Conservation (phyloP, 2,113 vertebrate species). For the Cryptotis parvus region DNA sequence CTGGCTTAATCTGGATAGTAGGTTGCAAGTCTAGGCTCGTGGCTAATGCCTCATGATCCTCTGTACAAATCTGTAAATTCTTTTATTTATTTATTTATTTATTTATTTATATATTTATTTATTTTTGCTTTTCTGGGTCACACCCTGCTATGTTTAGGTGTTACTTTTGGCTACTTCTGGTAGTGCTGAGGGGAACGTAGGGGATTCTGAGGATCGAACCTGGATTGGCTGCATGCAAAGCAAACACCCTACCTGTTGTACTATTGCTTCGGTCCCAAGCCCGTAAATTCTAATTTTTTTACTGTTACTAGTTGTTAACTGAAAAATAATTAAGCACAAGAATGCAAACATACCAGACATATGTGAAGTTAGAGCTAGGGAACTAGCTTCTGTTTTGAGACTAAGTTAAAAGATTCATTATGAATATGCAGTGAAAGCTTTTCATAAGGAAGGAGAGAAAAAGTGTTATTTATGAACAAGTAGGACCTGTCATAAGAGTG, state of each 20-base stretch:
- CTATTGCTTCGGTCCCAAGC: too few relatives aligned
- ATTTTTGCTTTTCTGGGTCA: too few relatives aligned
- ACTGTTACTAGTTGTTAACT: neutral
- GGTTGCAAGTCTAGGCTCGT: neutral
- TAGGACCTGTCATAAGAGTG: neutral
- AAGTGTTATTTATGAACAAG: constrained; percentile 1
- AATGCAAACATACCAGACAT: neutral
- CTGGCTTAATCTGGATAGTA: neutral
- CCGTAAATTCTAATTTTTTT: neutral
- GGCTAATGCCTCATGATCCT: neutral
- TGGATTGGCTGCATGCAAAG: too few relatives aligned
- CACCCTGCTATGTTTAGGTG: too few relatives aligned
- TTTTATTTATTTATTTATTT: too few relatives aligned
- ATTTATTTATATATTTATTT: too few relatives aligned
- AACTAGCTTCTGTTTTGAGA: constrained; percentile 13
- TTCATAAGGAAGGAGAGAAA: constrained; percentile 19
- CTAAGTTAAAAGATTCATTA: constrained; percentile 4
- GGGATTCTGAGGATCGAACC: too few relatives aligned
- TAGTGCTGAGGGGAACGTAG: too few relatives aligned
- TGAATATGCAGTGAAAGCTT: constrained; percentile 2
- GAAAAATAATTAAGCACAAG: constrained; percentile 18
- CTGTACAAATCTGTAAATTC: too few relatives aligned
- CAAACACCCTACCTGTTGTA: too few relatives aligned
- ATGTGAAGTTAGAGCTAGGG: neutral
- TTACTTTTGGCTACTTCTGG: too few relatives aligned